Base-by-base conservation (phyloP, 2,113 vertebrate species). In the Hippocampus mohnikei region DNA sequence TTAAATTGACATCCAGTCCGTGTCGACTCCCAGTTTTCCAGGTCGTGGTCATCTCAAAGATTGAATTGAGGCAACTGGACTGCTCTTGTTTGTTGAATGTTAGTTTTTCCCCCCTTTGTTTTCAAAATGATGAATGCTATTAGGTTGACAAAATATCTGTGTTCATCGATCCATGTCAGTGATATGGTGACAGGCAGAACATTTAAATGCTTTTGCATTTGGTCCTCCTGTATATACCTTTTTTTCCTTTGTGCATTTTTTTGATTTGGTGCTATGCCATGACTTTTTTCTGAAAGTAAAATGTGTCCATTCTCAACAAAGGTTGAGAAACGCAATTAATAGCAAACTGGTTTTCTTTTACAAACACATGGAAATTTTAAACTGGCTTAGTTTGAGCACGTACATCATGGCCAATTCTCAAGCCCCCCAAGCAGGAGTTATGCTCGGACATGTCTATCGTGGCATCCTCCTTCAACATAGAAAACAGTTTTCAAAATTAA, bases 401-500 rank as follows among this genome's bases (percentile, higher is more conserved):
- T 56, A 56, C n/a, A 53, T 20, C 15, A 21, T 53, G 8, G 50
- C 50, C 50, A 53, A 16, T n/a, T 53, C 53, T 56, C 3, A n/a
- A 53, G 8, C 23, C 55, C 11, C 55, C 5, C 23, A 56, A 60
- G 16, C 6, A 20, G 23, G 37, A 63, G 37, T 41, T 64, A 64
- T 64, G 62, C 23, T 42, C 62, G 40, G 62, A 64, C 62, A 44
- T 44, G 62, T 44, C 29, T 33, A 33, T 10, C n/a, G 18, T 64
- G 62, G 21, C 61, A 63, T 63, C 37, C 21, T 41, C 10, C 62
- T 64, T 44, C 62, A 64, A 12, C 15, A 64, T 8, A 23, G 4
- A 42, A 63, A 41, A 44, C 0, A 67, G 23, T n/a, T 44, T 50
- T 60, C 69, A 75, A 72, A 59, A 66, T 68, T 52, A 42, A 23